phyloP scores from a whole-genome alignment of 1,140 invertebrate species.

The Rhyzopertha dominica region DNA sequence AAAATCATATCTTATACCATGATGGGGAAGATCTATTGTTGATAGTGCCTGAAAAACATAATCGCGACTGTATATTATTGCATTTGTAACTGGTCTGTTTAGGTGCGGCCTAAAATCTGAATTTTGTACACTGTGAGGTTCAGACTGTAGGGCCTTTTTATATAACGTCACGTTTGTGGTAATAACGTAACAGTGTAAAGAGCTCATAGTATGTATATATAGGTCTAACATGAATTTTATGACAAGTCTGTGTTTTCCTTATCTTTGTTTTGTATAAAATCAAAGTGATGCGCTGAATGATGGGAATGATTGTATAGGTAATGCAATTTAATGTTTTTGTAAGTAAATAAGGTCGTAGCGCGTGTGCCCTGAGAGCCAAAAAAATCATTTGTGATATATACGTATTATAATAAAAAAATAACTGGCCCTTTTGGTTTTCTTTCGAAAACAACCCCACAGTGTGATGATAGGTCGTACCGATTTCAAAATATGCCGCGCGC shows the following conservation, averaged over 20 bases:
- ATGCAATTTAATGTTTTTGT: conserved; percentile 40
- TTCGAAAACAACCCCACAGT: conserved; percentile 4
- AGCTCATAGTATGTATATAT: conserved; percentile 29
- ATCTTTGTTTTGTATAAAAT: conserved; percentile 35
- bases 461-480: not conserved
- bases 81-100: conserved; percentile 8
- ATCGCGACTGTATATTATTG: conserved; percentile 1
- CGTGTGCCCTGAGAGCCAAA: conserved; percentile 46
- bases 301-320: conserved; percentile 36
- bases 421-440: conserved; percentile 38
- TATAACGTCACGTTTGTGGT: conserved; percentile 9
- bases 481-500: not conserved
- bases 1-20: conserved; percentile 40
- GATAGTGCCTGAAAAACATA: conserved; percentile 38
- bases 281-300: conserved; percentile 33
- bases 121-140: conserved; percentile 25
- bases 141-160: conserved; percentile 23
- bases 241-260: conserved; percentile 23
- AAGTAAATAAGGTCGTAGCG: conserved; percentile 38
- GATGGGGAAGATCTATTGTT: conserved; percentile 33
- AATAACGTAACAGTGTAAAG: conserved; percentile 23
- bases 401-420: conserved; percentile 46
- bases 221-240: conserved; percentile 28
- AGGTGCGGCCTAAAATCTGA: conserved; percentile 15
- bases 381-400: conserved; percentile 48